Conservation (phyloP, 1,140 invertebrate species). For the Heliconius nattereri region DNA sequence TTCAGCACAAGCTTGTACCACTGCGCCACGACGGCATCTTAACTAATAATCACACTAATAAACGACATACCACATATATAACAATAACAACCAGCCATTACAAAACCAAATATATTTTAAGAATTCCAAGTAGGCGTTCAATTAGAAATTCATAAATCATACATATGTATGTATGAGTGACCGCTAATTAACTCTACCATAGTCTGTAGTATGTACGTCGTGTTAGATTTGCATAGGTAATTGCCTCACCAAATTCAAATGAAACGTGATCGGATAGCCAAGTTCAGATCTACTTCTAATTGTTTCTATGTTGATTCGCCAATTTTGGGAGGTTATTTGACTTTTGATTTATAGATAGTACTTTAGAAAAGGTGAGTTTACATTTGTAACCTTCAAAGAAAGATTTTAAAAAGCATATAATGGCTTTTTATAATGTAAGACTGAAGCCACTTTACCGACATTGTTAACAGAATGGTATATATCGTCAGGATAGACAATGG, state of each 20-base stretch:
- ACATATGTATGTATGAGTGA: not conserved
- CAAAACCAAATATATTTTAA: not conserved
- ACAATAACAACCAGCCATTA: too few species aligned
- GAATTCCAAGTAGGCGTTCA: not conserved
- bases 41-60: too few species aligned
- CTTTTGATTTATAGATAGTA: not conserved
- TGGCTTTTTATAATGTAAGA: too few species aligned
- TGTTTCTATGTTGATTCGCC: not conserved
- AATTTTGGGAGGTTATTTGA: not conserved
- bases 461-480: too few species aligned
- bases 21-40: too few species aligned
- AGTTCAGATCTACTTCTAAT: slow-evolving; percentile 28
- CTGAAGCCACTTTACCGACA: too few species aligned
- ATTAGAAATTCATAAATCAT: slow-evolving; percentile 11
- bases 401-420: too few species aligned
- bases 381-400: too few species aligned
- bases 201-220: not conserved
- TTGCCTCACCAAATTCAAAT: slow-evolving; percentile 37
- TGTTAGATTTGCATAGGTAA: slow-evolving; percentile 38
- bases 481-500: too few species aligned
- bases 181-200: slow-evolving; percentile 8
- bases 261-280: slow-evolving; percentile 30
- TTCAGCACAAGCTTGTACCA: too few species aligned
- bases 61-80: too few species aligned
- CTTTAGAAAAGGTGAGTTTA: not conserved